Conservation (phyloP, 2,797 vertebrate genomes). For the Sarcophilus harrisii region DNA sequence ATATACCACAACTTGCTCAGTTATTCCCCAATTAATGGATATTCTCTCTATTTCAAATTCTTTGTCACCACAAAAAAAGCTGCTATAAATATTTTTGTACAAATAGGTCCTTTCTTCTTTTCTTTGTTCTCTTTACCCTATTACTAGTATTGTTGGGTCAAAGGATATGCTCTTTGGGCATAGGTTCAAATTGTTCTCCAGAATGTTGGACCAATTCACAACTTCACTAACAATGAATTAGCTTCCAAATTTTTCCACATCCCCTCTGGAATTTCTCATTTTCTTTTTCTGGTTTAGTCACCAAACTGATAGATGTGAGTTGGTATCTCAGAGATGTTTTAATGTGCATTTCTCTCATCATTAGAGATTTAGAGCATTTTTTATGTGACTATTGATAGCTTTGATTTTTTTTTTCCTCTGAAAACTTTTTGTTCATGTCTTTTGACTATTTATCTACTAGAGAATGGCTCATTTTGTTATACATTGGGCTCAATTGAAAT, state of each 20-base stretch:
- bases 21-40: no score
- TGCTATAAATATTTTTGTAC: neutral
- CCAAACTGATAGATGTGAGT: neutral
- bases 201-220: neutral
- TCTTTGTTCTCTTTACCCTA: neutral
- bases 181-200: neutral
- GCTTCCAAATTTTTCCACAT: neutral
- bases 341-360: neutral
- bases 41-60: neutral
- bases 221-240: neutral
- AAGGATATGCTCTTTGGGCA: neutral
- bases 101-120: neutral
- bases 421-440: neutral
- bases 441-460: neutral
- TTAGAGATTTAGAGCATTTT: neutral
- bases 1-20: no score
- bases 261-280: neutral
- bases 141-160: neutral
- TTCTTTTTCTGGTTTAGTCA: neutral
- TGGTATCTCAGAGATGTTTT: neutral
- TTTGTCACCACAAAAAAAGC: neutral
- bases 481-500: neutral
- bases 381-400: neutral
- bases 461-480: neutral
- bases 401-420: neutral